Base-by-base conservation (phyloP, 2,888 invertebrate genomes). In the Drosophila ustulata region DNA sequence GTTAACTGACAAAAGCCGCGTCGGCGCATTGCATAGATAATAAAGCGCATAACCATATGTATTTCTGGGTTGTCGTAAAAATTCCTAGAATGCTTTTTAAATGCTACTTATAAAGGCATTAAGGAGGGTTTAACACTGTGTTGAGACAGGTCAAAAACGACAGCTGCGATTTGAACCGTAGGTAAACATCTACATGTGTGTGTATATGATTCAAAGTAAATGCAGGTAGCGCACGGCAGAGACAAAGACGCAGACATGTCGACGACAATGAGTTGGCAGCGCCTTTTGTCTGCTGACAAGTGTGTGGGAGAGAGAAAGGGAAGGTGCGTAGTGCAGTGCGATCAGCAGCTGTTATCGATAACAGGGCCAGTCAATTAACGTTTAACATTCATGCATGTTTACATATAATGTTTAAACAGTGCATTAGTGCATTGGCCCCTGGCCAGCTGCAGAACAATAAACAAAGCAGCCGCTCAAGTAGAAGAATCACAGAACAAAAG, bases 81-180 rank as follows among this genome's bases (percentile, higher is more conserved):
- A 32, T 80, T 80, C 78, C 49, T 30, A 58, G 81, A 78, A 78
- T 30, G 28, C 39, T 18, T 68, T 67, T 63, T 72, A 61, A 72
- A 68, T 47, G 49, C 30, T 34, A 53, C 61, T 76, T 72, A 56
- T 34, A 66, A 52, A 57, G 37, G 26, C 69, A 64, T 62, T 47
- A 64, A 39, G 23, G 46, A 45, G 52, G 25, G 25, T 45, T 75
- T 56, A 52, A 41, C 37, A 28, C 9, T 71, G 79, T 81, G 79
- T 80, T 80, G 67, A 67, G 82, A 70, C 82, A 81, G 79, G 79
- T 81, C 79, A 71, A 53, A 66, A 79, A 68, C 61, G 57, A 53
- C 65, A 59, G 68, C 62, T 37, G 61, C 25, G 53, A 63, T 56
- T 70, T 49, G 56, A 71, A 37, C 77, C 25, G 66, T 66, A 41